Evolutionary conservation across 53 echinoderm and acorn worm species (phyloP).

Genomic region (Stichopus horrens): DNA sequence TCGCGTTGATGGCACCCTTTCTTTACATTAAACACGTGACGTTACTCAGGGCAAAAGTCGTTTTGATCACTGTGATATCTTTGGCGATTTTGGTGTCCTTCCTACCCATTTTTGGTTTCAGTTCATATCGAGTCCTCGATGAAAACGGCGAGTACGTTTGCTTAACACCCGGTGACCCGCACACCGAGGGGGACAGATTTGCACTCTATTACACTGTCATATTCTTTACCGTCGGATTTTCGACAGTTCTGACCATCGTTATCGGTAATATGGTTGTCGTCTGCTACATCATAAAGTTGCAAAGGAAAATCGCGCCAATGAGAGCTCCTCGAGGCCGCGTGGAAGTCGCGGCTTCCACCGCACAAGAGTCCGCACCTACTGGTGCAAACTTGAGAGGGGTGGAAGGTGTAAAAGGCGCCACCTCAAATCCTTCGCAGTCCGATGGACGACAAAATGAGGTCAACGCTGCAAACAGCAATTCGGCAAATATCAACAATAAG

Average conservation of each 20-base stretch:
- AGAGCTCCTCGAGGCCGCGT: background rate
- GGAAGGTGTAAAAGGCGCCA: background rate
- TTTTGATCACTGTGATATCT: background rate
- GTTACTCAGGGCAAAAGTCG: constrained; percentile 5
- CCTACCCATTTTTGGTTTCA: constrained; percentile 15
- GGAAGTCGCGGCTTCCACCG: background rate
- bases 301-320: constrained; percentile 27
- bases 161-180: constrained; percentile 14
- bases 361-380: no score
- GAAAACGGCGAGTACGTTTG: constrained; percentile 6
- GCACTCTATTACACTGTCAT: constrained; percentile 59
- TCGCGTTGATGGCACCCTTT: constrained; percentile 25
- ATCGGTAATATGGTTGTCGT: constrained; percentile 63
- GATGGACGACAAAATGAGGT: background rate
- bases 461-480: background rate
- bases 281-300: constrained; percentile 49
- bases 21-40: constrained; percentile 21
- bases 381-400: background rate
- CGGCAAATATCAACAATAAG: background rate
- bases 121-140: constrained; percentile 11
- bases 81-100: background rate
- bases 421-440: background rate
- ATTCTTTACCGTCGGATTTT: constrained; percentile 51
- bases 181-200: constrained; percentile 24
- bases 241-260: constrained; percentile 53